Evolutionary conservation across 30 jellyfish, hydroid and myxozoan genomes (phyloP), one percentile per base, ranked within the genome.

Genomic region (Aurelia sp.): DNA sequence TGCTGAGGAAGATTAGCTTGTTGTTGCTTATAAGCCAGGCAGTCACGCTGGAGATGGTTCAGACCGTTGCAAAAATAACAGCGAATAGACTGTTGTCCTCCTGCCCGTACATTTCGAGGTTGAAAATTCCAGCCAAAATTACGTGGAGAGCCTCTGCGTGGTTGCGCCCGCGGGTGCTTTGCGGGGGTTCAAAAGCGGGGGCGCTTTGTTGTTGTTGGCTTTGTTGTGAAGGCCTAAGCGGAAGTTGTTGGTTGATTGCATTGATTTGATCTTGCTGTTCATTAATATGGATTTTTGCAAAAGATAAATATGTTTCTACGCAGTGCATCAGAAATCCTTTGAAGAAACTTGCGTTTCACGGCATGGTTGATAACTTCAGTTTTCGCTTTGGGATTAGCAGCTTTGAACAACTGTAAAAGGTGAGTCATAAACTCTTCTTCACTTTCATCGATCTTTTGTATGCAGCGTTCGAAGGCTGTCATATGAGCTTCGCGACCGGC

Each of bases 381-480:
- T 71, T 71, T 71, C 4, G 74, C 82, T 5, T 71, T 50, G 0
- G 78, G 78, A 38, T 66, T 66, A 60, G 78, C 78, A 15, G 78
- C 78, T 24, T 17, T 30, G 31, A 71, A 71, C 65, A 71, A 19
- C 65, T 60, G 88, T 33, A 77, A 44, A 21, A 77, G 66, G 66
- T 35, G 63, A 38, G 80, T 77, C 88, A 77, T 77, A 57, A 27
- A 77, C 64, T 77, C 79, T 31, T 77, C 78, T 60, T 77, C 88
- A 51, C 76, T 77, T 77, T 77, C 79, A 35, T 77, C 79, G 78
- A 77, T 21, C 41, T 59, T 24, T 27, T 77, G 88, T 17, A 77
- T 22, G 51, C 73, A 51, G 4, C 53, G 72, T 33, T 74, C 73
- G 62, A 74, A 74, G 72, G 47, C 73, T 4, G 88, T 21, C 88